These are phyloP conservation scores for Myiothlypis chrysogaster DNA, from an alignment of 2,797 vertebrate species.

Conservation along the genomic window DNA sequence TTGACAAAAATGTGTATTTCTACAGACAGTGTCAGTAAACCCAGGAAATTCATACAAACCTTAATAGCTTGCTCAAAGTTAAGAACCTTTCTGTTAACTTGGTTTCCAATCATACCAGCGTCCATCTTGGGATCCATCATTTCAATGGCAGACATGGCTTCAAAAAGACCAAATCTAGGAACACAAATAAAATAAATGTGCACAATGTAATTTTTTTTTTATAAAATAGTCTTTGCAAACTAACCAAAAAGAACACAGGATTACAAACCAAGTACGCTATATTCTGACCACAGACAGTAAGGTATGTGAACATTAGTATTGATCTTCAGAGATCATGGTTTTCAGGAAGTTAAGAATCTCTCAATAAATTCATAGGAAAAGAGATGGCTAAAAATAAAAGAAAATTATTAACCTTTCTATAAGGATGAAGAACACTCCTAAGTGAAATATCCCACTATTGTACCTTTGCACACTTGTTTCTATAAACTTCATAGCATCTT, in stretches of 20 bases:
- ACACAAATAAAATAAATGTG: not conserved
- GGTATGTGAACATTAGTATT: not conserved
- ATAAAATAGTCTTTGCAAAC: not conserved
- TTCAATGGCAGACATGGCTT: slow-evolving; percentile 99
- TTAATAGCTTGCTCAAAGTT: slow-evolving; percentile 98
- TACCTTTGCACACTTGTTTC: not conserved
- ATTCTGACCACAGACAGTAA: not conserved
- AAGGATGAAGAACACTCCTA: not conserved
- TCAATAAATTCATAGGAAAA: not conserved
- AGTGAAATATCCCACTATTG: not conserved
- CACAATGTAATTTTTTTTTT: not conserved
- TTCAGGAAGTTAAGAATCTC: not conserved
- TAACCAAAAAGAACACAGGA: not conserved
- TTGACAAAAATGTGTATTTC: not conserved
- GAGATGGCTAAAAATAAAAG: not conserved
- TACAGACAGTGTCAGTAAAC: slow-evolving; percentile 29
- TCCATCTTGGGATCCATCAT: slow-evolving; percentile 99
- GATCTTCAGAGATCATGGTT: not conserved
- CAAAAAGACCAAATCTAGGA: slow-evolving; percentile 95
- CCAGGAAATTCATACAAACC: slow-evolving; percentile 71
- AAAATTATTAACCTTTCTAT: not conserved
- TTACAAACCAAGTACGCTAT: not conserved
- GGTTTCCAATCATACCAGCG: slow-evolving; percentile 98
- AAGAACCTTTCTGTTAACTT: slow-evolving; percentile 97
- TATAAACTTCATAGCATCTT: not conserved